These are phyloP conservation scores for Hirudinaria manillensis DNA, from an alignment of 2,888 invertebrate genomes.

Conservation along the genomic window DNA sequence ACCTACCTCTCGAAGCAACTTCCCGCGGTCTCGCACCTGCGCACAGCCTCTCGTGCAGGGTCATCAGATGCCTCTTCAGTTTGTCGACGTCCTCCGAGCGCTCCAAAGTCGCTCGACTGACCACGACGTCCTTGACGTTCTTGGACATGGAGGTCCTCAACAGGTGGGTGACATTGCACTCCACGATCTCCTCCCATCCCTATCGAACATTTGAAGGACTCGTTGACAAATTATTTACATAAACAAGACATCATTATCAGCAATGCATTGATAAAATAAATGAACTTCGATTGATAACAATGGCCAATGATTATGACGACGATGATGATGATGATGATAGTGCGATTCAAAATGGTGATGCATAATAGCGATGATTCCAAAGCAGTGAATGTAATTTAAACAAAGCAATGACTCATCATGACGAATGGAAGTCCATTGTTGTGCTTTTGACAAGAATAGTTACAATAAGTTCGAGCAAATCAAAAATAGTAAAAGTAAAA, in stretches of 20 bases:
- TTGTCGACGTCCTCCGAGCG: constrained; percentile 51
- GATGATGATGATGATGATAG: no score
- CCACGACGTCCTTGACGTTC: constrained; percentile 59
- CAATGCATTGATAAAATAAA: background rate
- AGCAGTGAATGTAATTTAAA: no score
- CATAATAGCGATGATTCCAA: no score
- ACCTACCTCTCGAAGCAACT: no score
- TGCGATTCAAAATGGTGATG: no score
- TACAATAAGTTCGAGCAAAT: no score
- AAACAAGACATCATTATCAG: background rate
- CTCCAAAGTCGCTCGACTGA: constrained; percentile 49
- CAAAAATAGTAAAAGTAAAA: no score
- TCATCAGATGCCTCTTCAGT: constrained; percentile 55
- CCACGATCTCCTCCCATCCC: constrained; percentile 76
- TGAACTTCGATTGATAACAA: background rate
- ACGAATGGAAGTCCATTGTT: no score
- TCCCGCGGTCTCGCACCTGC: constrained; percentile 50
- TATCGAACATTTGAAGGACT: constrained; percentile 46
- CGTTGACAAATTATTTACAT: background rate
- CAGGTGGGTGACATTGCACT: constrained; percentile 64
- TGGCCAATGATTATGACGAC: no score
- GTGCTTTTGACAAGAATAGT: no score
- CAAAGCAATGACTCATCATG: no score
- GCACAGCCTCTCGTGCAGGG: constrained; percentile 53
- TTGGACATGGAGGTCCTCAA: constrained; percentile 62